Percentiles rank a stretch among this genome's conserved stretches.
These are phyloP conservation scores for Lamprotornis superbus DNA, from an alignment of 2,113 vertebrate species.

Conservation along the genomic window DNA sequence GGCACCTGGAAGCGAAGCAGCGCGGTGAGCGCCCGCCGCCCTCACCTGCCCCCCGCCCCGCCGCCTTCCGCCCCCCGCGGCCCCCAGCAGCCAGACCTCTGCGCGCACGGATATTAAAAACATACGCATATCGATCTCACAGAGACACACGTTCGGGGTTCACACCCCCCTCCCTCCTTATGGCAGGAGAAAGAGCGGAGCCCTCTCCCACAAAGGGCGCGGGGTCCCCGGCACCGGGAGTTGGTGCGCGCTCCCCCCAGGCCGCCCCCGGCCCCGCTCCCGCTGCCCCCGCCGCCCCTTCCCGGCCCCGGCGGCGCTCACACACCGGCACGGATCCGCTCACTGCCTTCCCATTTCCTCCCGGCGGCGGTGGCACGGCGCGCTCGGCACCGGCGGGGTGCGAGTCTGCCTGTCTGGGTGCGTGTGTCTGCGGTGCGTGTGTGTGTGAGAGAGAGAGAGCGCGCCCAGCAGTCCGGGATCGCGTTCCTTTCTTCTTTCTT, in stretches of 20 bases:
- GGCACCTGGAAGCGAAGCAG: background rate
- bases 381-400: slow-evolving; percentile 12
- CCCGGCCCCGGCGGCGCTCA: background rate
- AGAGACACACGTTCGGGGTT: background rate
- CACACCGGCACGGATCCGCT: slow-evolving; percentile 28
- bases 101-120: background rate
- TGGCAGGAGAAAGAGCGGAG: background rate
- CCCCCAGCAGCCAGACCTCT: background rate
- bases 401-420: background rate
- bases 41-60: background rate
- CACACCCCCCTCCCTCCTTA: background rate
- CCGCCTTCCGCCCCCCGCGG: background rate
- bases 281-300: background rate
- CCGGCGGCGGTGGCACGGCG: background rate
- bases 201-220: background rate
- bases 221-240: background rate
- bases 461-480: background rate
- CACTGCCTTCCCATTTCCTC: slow-evolving; percentile 1
- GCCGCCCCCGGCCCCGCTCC: background rate
- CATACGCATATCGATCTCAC: background rate
- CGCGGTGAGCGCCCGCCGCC: background rate
- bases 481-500: slow-evolving; percentile 52
- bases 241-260: background rate
- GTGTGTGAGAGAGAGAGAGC: background rate
- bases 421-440: background rate